Percentiles rank a stretch among this genome's conserved stretches.
These are phyloP conservation scores for Festucalex cinctus DNA, from an alignment of 2,113 vertebrate species.

Conservation along the genomic window DNA sequence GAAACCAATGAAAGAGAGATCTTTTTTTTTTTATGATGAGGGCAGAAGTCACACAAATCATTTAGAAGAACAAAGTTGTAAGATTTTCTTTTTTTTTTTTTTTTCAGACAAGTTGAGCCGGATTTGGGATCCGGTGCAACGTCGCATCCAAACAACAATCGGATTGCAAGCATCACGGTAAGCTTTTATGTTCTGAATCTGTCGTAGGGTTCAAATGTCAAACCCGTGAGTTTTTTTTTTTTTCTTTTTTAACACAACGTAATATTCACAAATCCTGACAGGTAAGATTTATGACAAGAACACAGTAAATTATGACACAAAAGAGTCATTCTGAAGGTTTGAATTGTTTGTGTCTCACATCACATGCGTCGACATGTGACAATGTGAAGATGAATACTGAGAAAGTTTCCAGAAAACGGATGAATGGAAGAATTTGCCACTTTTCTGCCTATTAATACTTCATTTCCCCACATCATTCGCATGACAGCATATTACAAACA, in stretches of 20 bases:
- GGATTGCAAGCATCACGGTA: neutral
- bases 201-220: neutral
- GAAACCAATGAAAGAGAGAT: no score
- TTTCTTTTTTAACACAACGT: conserved; percentile 47
- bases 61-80: no score
- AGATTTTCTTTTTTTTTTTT: no score
- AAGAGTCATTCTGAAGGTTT: conserved; percentile 46
- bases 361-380: conserved; percentile 36
- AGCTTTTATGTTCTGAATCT: neutral
- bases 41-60: no score
- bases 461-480: neutral
- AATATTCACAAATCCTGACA: conserved; percentile 47
- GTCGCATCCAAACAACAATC: neutral
- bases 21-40: no score
- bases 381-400: conserved; percentile 42
- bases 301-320: conserved; percentile 44
- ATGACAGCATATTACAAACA: neutral
- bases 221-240: conserved; percentile 17
- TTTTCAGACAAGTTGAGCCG: neutral
- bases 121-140: neutral
- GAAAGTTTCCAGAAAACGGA: conserved; percentile 57
- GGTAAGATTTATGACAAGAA: conserved; percentile 45
- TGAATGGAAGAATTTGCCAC: conserved; percentile 44
- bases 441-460: conserved; percentile 38
- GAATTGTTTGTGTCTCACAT: conserved; percentile 48